These are phyloP conservation scores for Cremastinae sp. DNA, from an alignment of 2,888 invertebrate species.

Conservation along the genomic window DNA sequence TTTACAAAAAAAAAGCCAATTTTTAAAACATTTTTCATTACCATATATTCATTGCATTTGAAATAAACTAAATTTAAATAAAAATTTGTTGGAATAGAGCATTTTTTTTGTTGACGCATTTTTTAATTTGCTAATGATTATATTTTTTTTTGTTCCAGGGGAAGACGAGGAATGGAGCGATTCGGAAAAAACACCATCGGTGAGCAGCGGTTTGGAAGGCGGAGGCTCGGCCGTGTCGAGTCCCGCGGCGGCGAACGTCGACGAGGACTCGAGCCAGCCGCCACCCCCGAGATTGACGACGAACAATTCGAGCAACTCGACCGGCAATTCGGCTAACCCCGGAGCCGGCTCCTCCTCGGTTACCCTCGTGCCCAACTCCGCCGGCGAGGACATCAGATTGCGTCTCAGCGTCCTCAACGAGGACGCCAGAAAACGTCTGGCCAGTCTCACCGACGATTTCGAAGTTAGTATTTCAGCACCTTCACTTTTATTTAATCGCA, in stretches of 20 bases:
- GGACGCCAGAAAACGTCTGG: slow-evolving; percentile 75
- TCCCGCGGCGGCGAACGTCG: slow-evolving; percentile 73
- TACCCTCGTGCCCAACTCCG: slow-evolving; percentile 61
- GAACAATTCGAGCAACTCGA: slow-evolving; percentile 34
- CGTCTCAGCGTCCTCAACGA: slow-evolving; percentile 74
- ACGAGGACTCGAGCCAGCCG: slow-evolving; percentile 75
- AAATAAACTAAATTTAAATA: no score
- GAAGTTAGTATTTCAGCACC: slow-evolving; percentile 70
- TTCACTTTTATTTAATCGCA: no score
- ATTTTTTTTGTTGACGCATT: not conserved
- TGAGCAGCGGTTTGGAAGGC: slow-evolving; percentile 78
- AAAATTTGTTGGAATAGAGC: not conserved
- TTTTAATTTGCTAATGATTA: slow-evolving; percentile 5
- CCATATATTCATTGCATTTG: no score
- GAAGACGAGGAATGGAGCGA: slow-evolving; percentile 81
- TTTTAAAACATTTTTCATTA: not conserved
- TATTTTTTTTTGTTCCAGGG: slow-evolving; percentile 72
- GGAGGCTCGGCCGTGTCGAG: slow-evolving; percentile 77
- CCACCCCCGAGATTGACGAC: slow-evolving; percentile 73
- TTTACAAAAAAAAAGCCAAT: not conserved
- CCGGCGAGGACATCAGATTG: slow-evolving; percentile 74
- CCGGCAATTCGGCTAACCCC: not conserved
- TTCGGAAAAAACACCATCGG: slow-evolving; percentile 78
- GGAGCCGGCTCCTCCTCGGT: slow-evolving; percentile 43
- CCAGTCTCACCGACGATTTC: slow-evolving; percentile 74